Evolutionary conservation across 2,797 vertebrate species (phyloP), one percentile per base, ranked within the genome.

Genomic region (Pteronotus mesoamericanus): DNA sequence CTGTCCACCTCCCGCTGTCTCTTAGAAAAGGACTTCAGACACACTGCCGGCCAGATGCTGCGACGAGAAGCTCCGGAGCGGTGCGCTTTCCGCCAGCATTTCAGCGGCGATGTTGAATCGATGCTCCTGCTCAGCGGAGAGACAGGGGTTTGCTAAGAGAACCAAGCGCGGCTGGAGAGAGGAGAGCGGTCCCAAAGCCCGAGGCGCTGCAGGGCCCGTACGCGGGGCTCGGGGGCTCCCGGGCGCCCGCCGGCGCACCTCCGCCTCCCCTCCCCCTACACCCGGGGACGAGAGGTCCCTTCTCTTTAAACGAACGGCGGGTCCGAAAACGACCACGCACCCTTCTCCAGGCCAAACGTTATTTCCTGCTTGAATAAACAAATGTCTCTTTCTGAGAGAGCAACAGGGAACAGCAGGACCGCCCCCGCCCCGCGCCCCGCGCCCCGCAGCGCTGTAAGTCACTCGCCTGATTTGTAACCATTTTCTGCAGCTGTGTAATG

Each of bases 401-500:
- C 0, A 57, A 5, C 59, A 0, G 0, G 1, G 32, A 6, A 1
- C 34, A 32, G 32, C n/a, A 34, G 32, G 61, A 61, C 61, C 61
- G 2, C 61, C n/a, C 18, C 29, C 18, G 29, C 61, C 61, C 61
- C 61, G 18, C 16, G 64, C 64, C 2, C 18, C n/a, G 21, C 15
- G n/a, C 22, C 12, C 75, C 69, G 61, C 59, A 48, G 64, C 37
- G 42, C 66, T 96, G 89, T 95, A 97, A 98, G 98, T 97, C 96
- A 96, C 97, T 97, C 77, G 6, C 51, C 95, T 98, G 97, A 97
- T 98, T 98, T 98, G 96, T 98, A 96, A 94, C 97, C 97, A 94
- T 97, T 97, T 98, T 97, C 96, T 97, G 96, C 96, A 97, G 96
- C 98, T 98, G 96, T 91, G 96, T 97, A 97, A 97, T 97, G 97